Conservation (phyloP, 1,140 invertebrate genomes). For the Muscidifurax raptorellus region DNA sequence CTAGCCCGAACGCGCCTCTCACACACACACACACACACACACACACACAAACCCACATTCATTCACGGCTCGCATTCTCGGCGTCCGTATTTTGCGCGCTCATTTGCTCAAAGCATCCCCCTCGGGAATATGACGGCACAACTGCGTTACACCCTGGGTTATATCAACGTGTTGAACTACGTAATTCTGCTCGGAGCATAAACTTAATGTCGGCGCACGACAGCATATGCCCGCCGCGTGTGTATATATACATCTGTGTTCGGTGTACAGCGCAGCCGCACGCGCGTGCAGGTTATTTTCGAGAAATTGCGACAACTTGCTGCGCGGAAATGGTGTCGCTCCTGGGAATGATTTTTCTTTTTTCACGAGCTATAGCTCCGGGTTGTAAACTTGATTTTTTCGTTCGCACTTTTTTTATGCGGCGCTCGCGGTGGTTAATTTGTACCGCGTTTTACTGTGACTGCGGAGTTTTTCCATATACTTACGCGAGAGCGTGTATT, state of each 20-base stretch:
- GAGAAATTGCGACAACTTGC: neutral
- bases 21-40: too few species aligned
- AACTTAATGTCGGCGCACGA: constrained; percentile 57
- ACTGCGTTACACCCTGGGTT: constrained; percentile 45
- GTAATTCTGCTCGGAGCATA: constrained; percentile 59
- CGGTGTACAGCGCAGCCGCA: neutral
- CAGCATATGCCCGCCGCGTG: neutral
- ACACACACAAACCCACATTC: neutral
- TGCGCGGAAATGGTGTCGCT: neutral
- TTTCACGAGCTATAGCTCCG: neutral
- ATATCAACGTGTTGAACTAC: constrained; percentile 65
- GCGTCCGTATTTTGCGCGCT: neutral
- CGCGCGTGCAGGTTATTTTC: neutral
- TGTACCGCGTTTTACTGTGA: neutral
- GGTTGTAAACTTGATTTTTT: neutral
- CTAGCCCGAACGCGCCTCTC: neutral
- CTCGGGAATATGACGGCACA: neutral
- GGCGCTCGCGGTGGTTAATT: neutral
- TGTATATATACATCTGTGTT: neutral
- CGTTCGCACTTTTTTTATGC: neutral
- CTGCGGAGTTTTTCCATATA: too few species aligned
- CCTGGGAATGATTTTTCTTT: too few species aligned
- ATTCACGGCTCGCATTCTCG: neutral
- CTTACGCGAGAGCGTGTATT: too few species aligned
- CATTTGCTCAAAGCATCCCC: neutral